These are phyloP conservation scores for Nasonia longicornis DNA, from an alignment of 1,140 invertebrate genomes.

Conservation along the genomic window DNA sequence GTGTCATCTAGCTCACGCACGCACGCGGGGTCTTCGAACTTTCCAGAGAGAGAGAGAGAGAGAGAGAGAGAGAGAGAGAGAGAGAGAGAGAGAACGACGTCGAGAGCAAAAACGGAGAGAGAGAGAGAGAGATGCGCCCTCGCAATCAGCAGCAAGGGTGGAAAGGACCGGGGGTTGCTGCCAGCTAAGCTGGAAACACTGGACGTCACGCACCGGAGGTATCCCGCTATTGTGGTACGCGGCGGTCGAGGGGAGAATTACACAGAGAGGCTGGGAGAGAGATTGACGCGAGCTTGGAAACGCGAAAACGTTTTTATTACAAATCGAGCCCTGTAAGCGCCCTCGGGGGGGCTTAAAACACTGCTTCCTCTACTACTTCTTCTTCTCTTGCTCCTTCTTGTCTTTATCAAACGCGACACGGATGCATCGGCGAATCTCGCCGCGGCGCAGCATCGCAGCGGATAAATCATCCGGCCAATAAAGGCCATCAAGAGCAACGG, in stretches of 20 bases:
- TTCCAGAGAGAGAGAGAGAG: slow-evolving; percentile 19
- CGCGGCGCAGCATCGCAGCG: too few species aligned
- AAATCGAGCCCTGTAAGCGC: not conserved
- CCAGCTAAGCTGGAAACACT: slow-evolving; percentile 33
- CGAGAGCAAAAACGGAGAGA: not conserved
- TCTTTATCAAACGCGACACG: too few species aligned
- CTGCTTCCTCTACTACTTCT: not conserved
- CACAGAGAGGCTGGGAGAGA: slow-evolving; percentile 14
- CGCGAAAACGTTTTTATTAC: slow-evolving; percentile 22
- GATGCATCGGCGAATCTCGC: too few species aligned
- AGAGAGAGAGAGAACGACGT: not conserved
- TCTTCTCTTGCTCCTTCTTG: too few species aligned
- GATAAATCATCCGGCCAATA: slow-evolving; percentile 27
- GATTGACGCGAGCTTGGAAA: slow-evolving; percentile 15
- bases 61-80: not conserved
- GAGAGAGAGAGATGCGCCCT: slow-evolving; percentile 34
- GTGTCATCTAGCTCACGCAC: not conserved
- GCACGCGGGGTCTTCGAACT: slow-evolving; percentile 13
- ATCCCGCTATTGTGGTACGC: slow-evolving; percentile 38
- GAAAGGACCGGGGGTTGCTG: slow-evolving; percentile 37
- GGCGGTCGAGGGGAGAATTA: not conserved
- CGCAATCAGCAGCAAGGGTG: slow-evolving; percentile 44
- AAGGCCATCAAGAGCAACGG: not conserved
- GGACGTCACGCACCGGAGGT: slow-evolving; percentile 40
- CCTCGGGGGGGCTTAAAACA: not conserved